Base-by-base conservation (phyloP, 2,888 invertebrate genomes). In the Idaea straminata region DNA sequence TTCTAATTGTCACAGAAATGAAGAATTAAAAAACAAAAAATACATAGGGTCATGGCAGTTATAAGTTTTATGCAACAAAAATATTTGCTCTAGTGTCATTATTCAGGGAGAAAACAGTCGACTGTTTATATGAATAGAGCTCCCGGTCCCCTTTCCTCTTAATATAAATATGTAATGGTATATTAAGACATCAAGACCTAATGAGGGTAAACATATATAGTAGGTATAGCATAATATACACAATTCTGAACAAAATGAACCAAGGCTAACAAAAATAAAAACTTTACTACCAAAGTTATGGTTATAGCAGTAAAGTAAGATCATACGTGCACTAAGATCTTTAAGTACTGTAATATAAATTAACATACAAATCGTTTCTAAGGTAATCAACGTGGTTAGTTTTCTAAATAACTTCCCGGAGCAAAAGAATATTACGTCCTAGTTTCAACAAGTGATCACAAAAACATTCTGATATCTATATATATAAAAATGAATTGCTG, bases 181-280 rank as follows among this genome's bases (percentile, higher is more conserved):
- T 47, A 62, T 61, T 58, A 16, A 38, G 62, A 13, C 47, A 59
- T 64, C 60, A 47, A 7, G 61, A 61, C 35, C 47, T 15, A 59
- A 36, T 36, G 6, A 10, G 3, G 36, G 36, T 4, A 1, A 36
- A 5, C 0, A 36, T 10, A 36, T 5, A 47, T 7, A 47, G 10
- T n/a, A n/a, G n/a, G n/a, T 4, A 47, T 13, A 10, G 7, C 2
- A 13, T 6, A 4, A 4, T 47, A 10, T 0, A 47, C 13, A 36
- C 47, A 47, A 47, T 47, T 47, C 6, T 4, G 10, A 47, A 47
- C 13, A 47, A 47, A 47, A 47, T 47, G 13, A 47, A 47, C 47
- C 2, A 47, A 47, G 47, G 10, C 5, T 47, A 47, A 47, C 10
- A 47, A 7, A n/a, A 25, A 25, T 25, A 13, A 10, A 2, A 47